These are phyloP conservation scores for Cosmorhoe ocellata DNA, from an alignment of 2,888 invertebrate genomes.

Conservation along the genomic window DNA sequence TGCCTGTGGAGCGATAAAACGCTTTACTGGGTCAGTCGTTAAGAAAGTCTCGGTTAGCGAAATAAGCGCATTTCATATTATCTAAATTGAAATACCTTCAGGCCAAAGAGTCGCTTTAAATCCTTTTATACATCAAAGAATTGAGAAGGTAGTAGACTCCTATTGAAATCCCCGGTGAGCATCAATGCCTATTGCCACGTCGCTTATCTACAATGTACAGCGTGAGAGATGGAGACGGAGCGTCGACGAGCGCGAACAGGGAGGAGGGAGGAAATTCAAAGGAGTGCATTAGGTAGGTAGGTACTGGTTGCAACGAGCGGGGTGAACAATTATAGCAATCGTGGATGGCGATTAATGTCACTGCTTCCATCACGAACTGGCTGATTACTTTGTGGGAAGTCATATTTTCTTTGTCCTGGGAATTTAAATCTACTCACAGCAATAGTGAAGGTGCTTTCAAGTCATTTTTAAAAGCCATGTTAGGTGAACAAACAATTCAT, in stretches of 20 bases:
- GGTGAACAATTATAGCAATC: conserved; percentile 49
- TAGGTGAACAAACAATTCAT: no score
- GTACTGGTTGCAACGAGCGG: conserved; percentile 45
- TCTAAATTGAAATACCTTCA: conserved; percentile 59
- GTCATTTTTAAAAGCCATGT: no score
- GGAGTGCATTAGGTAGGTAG: conserved; percentile 69
- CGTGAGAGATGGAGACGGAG: conserved; percentile 46
- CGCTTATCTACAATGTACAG: conserved; percentile 73
- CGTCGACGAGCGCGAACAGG: conserved; percentile 35
- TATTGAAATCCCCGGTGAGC: conserved; percentile 76
- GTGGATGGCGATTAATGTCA: conserved; percentile 22
- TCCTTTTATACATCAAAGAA: conserved; percentile 73
- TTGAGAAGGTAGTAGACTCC: conserved; percentile 60
- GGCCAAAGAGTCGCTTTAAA: conserved; percentile 64
- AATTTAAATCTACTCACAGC: not conserved
- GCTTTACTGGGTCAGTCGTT: conserved; percentile 39
- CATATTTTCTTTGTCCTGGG: not conserved
- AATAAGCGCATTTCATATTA: conserved; percentile 41
- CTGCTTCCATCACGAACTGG: conserved; percentile 7
- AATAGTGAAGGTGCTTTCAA: no score
- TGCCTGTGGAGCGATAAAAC: conserved; percentile 37
- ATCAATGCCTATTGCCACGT: conserved; percentile 79
- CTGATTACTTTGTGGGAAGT: conserved; percentile 4
- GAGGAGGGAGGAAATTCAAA: conserved; percentile 56
- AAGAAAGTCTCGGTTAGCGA: conserved; percentile 28